phyloP scores from a whole-genome alignment of 2,113 vertebrate genomes.

The Alces alces region DNA sequence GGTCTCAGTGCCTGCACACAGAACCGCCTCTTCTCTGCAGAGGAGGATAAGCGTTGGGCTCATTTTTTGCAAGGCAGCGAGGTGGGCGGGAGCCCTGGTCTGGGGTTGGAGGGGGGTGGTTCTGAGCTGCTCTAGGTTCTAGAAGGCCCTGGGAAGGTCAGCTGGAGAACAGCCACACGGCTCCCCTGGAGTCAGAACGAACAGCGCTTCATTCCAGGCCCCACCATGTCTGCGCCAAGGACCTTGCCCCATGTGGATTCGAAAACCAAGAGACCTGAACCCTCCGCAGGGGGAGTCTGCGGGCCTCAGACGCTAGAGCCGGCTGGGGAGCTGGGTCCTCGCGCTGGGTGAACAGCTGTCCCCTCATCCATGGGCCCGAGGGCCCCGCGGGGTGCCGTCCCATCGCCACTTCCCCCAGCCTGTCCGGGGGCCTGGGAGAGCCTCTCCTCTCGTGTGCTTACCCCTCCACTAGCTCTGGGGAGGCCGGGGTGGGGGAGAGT shows the following conservation, averaged over 20 bases:
- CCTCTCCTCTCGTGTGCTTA: rapidly evolving
- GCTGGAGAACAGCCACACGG: neutral
- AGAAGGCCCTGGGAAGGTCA: neutral
- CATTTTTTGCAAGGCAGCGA: neutral
- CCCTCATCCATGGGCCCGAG: neutral
- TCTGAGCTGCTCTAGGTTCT: neutral
- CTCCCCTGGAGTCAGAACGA: neutral
- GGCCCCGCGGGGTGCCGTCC: neutral
- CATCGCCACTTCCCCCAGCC: neutral
- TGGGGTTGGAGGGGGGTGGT: neutral
- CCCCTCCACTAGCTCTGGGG: neutral
- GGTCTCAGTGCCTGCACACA: neutral
- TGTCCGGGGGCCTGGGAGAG: neutral
- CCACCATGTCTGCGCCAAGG: neutral
- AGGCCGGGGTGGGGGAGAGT: rapidly evolving
- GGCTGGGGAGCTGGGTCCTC: neutral
- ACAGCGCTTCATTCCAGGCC: neutral
- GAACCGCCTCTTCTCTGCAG: slow-evolving; percentile 50
- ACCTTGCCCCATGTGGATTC: neutral
- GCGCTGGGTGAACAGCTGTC: neutral
- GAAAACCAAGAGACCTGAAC: neutral
- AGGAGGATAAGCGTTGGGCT: neutral
- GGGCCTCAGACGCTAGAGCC: rapidly evolving
- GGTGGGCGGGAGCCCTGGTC: neutral
- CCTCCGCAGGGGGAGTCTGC: neutral